Evolutionary conservation across 2,888 invertebrate species (phyloP), one percentile per base, ranked within the genome.

Genomic region (Heteromyza rotundicornis): DNA sequence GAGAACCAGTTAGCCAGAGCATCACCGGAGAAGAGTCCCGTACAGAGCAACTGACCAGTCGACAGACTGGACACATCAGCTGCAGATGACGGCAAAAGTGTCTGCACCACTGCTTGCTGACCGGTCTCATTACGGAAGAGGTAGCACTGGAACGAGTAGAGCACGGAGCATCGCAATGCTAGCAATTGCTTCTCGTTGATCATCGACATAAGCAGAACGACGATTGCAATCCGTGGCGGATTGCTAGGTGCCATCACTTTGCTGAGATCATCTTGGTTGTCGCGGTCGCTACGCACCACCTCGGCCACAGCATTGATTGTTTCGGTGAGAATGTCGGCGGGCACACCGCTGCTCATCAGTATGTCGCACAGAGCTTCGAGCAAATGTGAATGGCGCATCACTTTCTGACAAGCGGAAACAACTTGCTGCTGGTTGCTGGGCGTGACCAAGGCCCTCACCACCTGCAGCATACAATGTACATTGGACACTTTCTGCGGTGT

Each of bases 171-270:
- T 65, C 99, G 90, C 75, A 94, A 82, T 0, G 86, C 84, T 79
- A 98, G 92, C 0, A 96, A 93, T 80, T 99, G 99, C 77, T 96
- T 97, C 80, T 99, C 98, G 81, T 98, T 97, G 5, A 96, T 95
- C 96, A 99, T 98, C 0, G 98, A 97, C 94, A 98, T 95, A 8
- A 99, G 84, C 7, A 99, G 86, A 49, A 98, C 94, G 0, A 98
- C 94, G 57, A 98, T 90, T 0, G 96, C 96, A 0, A 98, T 95
- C 60, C 97, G 88, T 2, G 97, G 96, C 3, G 98, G 97, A 71
- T 89, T 92, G 1, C 95, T 94, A 0, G 97, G 97, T 16, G 96
- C 97, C 87, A 92, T 89, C 1, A 98, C 94, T 56, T 90, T 88
- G 0, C 94, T 91, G 71, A 99, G 89, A 77, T 91, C 95, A 73